Conservation (phyloP, 2,797 vertebrate species). For the Aratinga solstitialis region DNA sequence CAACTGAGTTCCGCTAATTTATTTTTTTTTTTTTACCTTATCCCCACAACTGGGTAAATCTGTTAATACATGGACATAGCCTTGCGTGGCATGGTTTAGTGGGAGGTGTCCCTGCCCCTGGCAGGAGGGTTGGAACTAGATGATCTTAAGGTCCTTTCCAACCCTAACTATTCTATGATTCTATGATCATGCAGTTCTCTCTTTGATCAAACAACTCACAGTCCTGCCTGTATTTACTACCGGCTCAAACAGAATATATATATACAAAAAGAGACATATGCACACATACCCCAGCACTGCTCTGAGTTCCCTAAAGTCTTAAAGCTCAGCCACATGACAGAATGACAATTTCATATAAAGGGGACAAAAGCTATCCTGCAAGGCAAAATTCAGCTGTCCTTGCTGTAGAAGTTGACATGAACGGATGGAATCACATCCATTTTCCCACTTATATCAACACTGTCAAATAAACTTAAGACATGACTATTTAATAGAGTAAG, state of each 20-base stretch:
- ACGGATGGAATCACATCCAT: not conserved
- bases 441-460: not conserved
- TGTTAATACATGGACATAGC: not conserved
- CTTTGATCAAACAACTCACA: not conserved
- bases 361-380: not conserved
- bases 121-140: no score
- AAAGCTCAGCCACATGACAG: not conserved
- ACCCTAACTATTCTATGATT: no score
- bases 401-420: not conserved
- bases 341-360: not conserved
- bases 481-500: not conserved
- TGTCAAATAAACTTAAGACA: not conserved
- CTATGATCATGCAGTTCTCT: not conserved
- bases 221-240: not conserved
- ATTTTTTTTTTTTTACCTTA: not conserved
- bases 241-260: not conserved
- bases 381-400: not conserved
- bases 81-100: no score
- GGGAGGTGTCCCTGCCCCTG: no score
- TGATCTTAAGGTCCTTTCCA: no score
- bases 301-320: not conserved
- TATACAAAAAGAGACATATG: not conserved
- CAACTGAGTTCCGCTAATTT: fast-evolving
- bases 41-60: not conserved
- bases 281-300: not conserved